Evolutionary conservation across 2,888 invertebrate genomes (phyloP).

Genomic region (Brachyptera putata): DNA sequence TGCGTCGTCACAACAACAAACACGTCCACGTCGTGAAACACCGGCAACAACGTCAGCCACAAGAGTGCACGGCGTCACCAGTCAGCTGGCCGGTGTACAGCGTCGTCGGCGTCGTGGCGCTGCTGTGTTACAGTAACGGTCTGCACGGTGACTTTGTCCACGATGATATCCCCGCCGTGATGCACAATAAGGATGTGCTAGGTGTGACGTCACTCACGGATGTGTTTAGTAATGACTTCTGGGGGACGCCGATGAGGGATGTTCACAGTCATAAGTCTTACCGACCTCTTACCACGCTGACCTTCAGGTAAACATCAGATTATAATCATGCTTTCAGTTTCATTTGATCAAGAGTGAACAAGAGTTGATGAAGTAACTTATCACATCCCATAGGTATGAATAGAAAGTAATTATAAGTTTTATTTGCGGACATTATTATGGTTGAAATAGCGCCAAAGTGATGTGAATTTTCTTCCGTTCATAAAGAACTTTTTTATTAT

Average conservation of each 20-base stretch:
- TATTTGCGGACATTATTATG: too few species aligned
- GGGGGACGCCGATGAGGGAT: conserved; percentile 86
- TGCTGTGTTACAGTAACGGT: conserved; percentile 68
- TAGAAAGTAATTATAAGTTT: too few species aligned
- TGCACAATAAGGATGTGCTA: conserved; percentile 74
- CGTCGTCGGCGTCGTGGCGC: conserved; percentile 61
- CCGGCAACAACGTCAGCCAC: neutral
- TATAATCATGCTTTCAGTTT: neutral
- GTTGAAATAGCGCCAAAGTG: too few species aligned
- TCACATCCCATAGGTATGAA: too few species aligned
- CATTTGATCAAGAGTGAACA: too few species aligned
- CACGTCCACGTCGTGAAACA: neutral
- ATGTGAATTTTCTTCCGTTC: too few species aligned
- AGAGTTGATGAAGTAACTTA: too few species aligned
- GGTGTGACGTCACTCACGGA: conserved; percentile 59
- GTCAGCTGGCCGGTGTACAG: conserved; percentile 45
- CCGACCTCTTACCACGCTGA: conserved; percentile 74
- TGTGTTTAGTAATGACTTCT: conserved; percentile 76
- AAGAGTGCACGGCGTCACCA: neutral
- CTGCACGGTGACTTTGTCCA: conserved; percentile 80
- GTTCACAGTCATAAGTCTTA: conserved; percentile 81
- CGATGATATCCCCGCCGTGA: conserved; percentile 82
- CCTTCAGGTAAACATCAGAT: conserved; percentile 70
- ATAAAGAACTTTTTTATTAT: too few species aligned
- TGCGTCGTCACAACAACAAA: neutral